phyloP scores from a whole-genome alignment of 2,113 vertebrate species.

The Lycaon pictus region DNA sequence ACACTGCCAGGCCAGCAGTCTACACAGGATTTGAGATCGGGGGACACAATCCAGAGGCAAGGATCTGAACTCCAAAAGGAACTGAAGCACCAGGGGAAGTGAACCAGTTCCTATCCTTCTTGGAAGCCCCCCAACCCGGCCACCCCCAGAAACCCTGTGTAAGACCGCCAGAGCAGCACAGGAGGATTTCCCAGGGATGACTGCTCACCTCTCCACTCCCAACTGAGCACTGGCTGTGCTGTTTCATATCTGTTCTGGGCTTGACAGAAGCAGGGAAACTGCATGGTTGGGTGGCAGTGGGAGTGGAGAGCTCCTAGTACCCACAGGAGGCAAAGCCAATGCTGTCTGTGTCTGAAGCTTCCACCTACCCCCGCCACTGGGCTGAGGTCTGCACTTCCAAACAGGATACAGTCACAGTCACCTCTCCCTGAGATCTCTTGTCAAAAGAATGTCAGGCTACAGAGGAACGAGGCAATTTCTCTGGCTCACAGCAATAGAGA shows the following conservation, averaged over 20 bases:
- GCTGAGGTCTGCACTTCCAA: background rate
- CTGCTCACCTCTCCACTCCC: background rate
- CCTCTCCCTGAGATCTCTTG: background rate
- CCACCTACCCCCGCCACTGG: background rate
- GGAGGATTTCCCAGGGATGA: background rate
- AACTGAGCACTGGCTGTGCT: background rate
- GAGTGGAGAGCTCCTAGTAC: background rate
- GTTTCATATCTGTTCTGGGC: background rate
- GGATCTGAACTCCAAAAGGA: background rate
- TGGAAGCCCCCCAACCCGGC: no score
- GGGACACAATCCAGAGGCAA: background rate
- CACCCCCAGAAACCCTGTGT: background rate
- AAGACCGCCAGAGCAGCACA: background rate
- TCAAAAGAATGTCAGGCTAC: background rate
- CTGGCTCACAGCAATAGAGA: background rate
- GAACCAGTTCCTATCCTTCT: background rate
- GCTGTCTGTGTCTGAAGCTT: background rate
- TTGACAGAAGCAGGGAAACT: background rate
- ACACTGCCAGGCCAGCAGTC: background rate
- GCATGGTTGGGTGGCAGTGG: rapidly evolving
- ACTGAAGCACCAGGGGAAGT: background rate
- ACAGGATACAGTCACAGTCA: background rate
- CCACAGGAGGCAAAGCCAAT: background rate
- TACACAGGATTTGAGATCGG: background rate
- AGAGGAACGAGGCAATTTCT: background rate